phyloP scores from a whole-genome alignment of 2,888 invertebrate species.

The Endotricha flammealis region DNA sequence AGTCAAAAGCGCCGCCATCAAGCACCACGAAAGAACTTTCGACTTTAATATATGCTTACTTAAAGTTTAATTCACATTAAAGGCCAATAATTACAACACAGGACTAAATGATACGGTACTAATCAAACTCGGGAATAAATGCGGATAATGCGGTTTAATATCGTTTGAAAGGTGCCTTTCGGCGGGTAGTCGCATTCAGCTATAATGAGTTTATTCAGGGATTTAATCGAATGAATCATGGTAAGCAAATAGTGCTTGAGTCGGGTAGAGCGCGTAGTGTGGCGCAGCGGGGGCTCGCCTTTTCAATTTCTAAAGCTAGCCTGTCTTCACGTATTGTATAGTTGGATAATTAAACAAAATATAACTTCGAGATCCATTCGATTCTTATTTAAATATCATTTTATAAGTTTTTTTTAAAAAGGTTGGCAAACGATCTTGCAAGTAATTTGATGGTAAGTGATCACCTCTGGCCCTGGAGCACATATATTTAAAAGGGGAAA shows the following conservation, averaged over 20 bases:
- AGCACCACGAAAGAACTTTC: slow-evolving; percentile 26
- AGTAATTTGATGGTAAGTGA: too few species aligned
- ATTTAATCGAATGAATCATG: slow-evolving; percentile 73
- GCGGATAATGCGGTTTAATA: slow-evolving; percentile 75
- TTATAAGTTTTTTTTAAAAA: too few species aligned
- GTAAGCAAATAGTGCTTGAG: slow-evolving; percentile 66
- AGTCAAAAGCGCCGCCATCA: slow-evolving; percentile 66
- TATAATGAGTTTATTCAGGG: slow-evolving; percentile 76
- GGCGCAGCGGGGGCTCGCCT: slow-evolving; percentile 20
- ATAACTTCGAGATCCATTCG: too few species aligned
- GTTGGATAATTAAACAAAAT: slow-evolving; percentile 23
- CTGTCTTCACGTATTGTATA: slow-evolving; percentile 12
- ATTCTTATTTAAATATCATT: too few species aligned
- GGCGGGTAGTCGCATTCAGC: slow-evolving; percentile 70
- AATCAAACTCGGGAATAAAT: slow-evolving; percentile 74
- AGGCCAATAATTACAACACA: slow-evolving; percentile 66
- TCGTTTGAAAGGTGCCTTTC: slow-evolving; percentile 73
- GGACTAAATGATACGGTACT: slow-evolving; percentile 78
- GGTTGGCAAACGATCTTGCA: too few species aligned
- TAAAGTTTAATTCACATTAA: slow-evolving; percentile 34
- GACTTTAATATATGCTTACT: slow-evolving; percentile 23
- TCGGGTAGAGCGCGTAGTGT: slow-evolving; percentile 18
- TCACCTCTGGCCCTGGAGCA: too few species aligned
- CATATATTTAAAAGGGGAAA: too few species aligned
- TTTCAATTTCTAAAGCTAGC: slow-evolving; percentile 23